Base-by-base conservation (phyloP, 2,113 vertebrate species). In the Sakesphorus luctuosus region DNA sequence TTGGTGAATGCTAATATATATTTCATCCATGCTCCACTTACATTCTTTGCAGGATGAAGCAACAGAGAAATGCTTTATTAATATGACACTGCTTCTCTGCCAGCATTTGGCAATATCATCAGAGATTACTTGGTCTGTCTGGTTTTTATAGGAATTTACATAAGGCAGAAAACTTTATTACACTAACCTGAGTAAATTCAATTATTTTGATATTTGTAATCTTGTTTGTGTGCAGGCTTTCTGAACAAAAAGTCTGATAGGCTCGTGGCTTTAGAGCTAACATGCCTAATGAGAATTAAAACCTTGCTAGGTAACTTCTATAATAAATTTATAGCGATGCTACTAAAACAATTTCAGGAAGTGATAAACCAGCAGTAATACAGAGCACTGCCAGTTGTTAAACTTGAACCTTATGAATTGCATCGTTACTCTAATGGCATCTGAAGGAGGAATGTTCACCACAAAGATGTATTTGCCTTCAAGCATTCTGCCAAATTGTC, bases 101-200 rank as follows among this genome's bases (percentile, higher is more conserved):
- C 8, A 75, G 81, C 3, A 3, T 82, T 94, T 86, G 62, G 53
- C 56, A 87, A 15, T 84, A 84, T 87, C 65, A 63, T 55, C 62
- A 72, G 47, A 81, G 73, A 89, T 95, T 93, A 77, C 38, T 67
- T 87, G 73, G 47, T 66, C 93, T 95, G 68, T 76, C 68, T 96
- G 50, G 1, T 47, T 92, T 92, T 84, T 65, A 77, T 59, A 81
- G 73, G 47, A 89, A 89, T 94, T 91, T 92, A 63, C 65, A 81
- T 93, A 84, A 77, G 84, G 55, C 59, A 83, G 76, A 86, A 91
- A 95, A 94, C 71, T 78, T 77, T 78, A 55, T 86, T 76, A 56
- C 36, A 56, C 18, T 78, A 88, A 76, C 75, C 55, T 71, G 28
- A 69, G 17, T 58, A 40, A 92, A 95, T 67, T 83, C 11, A 94